A percentile compares a stretch with the other conserved stretches of the same genome.
These are phyloP conservation scores for Euplagia quadripunctaria DNA, from an alignment of 2,888 invertebrate species.

Conservation along the genomic window DNA sequence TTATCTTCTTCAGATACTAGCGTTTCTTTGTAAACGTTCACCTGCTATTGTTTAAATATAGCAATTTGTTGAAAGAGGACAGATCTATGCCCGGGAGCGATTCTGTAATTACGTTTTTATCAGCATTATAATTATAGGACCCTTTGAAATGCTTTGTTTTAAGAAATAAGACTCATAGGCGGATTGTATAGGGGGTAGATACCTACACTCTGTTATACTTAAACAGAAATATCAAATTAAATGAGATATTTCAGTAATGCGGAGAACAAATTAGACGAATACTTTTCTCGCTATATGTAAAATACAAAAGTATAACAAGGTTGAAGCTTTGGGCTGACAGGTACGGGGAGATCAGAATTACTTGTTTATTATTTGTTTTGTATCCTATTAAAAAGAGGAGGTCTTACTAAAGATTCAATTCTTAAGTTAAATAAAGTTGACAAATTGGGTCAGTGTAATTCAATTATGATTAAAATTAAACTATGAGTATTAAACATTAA, in stretches of 20 bases:
- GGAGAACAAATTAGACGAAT: no score
- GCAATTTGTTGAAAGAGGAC: slow-evolving; percentile 3
- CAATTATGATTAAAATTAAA: no score
- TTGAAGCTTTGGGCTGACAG: no score
- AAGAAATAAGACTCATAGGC: neutral
- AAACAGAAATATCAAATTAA: neutral
- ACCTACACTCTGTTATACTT: neutral
- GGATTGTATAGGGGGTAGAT: neutral
- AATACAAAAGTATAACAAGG: neutral
- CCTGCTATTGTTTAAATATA: slow-evolving; percentile 3
- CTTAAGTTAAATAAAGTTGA: no score
- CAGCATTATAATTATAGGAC: slow-evolving; percentile 24
- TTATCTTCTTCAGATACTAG: slow-evolving; percentile 16
- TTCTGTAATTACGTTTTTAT: slow-evolving; percentile 28
- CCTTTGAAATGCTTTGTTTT: slow-evolving; percentile 18
- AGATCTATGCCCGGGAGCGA: slow-evolving; percentile 16
- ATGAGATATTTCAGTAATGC: neutral
- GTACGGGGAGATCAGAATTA: neutral
- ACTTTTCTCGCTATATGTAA: neutral
- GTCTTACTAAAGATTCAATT: no score
- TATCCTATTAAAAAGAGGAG: neutral
- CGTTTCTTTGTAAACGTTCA: neutral
- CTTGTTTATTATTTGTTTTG: neutral
- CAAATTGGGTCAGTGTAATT: no score
- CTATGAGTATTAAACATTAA: no score